Evolutionary conservation across 2,113 vertebrate species (phyloP).

Genomic region (Oostethus manadensis): DNA sequence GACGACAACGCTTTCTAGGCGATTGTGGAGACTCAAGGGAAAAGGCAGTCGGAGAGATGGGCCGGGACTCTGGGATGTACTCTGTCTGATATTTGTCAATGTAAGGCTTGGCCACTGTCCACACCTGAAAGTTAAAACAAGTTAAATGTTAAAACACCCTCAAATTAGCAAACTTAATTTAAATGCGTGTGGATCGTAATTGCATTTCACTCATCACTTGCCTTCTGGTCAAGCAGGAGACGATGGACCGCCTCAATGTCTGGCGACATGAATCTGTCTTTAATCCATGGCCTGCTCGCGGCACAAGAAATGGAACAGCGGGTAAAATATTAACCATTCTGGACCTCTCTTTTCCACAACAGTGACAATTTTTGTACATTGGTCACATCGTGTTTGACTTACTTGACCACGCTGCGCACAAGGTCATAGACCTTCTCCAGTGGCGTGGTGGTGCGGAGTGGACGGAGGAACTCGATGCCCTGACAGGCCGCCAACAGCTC

Average conservation of each 20-base stretch:
- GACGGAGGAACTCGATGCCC: slow-evolving; percentile 96
- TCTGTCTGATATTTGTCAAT: slow-evolving; percentile 92
- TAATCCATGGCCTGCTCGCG: slow-evolving; percentile 87
- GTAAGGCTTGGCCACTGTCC: slow-evolving; percentile 89
- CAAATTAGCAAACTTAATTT: too few relatives aligned
- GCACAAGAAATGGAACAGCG: slow-evolving; percentile 20
- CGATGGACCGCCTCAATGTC: slow-evolving; percentile 89
- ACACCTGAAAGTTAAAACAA: slow-evolving; percentile 75
- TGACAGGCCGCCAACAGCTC: slow-evolving; percentile 94
- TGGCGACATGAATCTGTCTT: slow-evolving; percentile 96
- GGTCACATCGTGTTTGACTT: slow-evolving; percentile 66
- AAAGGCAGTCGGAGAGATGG: slow-evolving; percentile 90
- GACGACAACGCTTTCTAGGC: slow-evolving; percentile 65
- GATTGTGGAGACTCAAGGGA: slow-evolving; percentile 76
- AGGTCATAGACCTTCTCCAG: slow-evolving; percentile 98
- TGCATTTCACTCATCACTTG: slow-evolving; percentile 31
- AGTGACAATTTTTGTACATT: slow-evolving; percentile 39
- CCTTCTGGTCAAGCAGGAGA: slow-evolving; percentile 90
- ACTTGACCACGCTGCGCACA: slow-evolving; percentile 93
- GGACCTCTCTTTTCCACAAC: slow-evolving; percentile 38
- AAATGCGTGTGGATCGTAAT: not conserved
- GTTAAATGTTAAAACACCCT: not conserved
- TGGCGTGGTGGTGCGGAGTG: slow-evolving; percentile 90
- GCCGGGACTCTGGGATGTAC: slow-evolving; percentile 86
- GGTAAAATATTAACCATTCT: slow-evolving; percentile 60